Evolutionary conservation across 2,888 invertebrate species (phyloP), one percentile per base, ranked within the genome.

Genomic region (Cheilosia vernalis): DNA sequence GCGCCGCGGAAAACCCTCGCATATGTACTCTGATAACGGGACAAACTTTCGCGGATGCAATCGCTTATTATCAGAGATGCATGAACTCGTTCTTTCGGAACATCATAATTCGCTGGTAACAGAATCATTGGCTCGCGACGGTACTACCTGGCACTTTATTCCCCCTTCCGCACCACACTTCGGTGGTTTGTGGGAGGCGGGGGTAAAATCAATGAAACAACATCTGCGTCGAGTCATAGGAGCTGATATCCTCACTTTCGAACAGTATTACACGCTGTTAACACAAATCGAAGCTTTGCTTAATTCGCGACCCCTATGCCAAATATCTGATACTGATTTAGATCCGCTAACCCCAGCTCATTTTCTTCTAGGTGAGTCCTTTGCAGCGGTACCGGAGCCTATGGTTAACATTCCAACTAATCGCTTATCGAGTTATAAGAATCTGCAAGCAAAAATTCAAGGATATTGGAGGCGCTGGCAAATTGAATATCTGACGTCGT

Each of bases 1-100:
- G 15, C 76, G 77, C 21, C 60, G 73, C 53, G 72, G 83, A 13
- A 81, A 86, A 33, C 70, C 70, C 2, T 66, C 72, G 9, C 72
- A 81, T 19, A 47, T 74, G 27, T 73, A 84, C 33, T 56, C 49
- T 2, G 73, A 81, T 33, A 77, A 81, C 13, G 80, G 55, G 10
- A 79, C 78, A 30, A 84, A 69, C 5, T 84, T 79, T 66, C 80
- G 67, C 15, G 85, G 80, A 7, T 47, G 19, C 30, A 60, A 64
- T 49, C 58, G 67, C 30, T 42, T 40, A 7, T 37, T 80, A 49
- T 40, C 61, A 2, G 78, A 83, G 37, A 47, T 76, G 53, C 70
- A 64, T 55, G 17, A 70, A 44, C 60, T 79, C 4, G 53, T 47
- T 1, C 19, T 63, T 30, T 74, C 70, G 10, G 17, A 72, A 33